Evolutionary conservation across 1,140 invertebrate genomes (phyloP).

Genomic region (Drosophila fuyamai): DNA sequence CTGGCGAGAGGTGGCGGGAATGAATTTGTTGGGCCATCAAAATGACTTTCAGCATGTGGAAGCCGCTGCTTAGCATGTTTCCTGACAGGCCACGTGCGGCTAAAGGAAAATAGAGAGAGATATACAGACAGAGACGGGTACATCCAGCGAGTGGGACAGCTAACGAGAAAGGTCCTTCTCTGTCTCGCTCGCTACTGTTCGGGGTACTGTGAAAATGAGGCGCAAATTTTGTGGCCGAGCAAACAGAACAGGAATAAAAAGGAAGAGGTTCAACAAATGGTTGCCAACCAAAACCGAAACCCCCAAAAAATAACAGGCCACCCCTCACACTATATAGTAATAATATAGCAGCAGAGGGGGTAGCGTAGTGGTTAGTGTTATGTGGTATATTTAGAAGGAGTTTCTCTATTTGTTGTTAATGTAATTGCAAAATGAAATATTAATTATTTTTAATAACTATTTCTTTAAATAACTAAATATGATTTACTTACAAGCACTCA

Average conservation of each 20-base stretch:
- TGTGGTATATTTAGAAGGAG: constrained; percentile 6
- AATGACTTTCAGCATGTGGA: constrained; percentile 80
- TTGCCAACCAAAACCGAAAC: constrained; percentile 67
- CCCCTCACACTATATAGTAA: constrained; percentile 69
- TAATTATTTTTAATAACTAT: too few relatives aligned
- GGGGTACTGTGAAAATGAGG: constrained; percentile 67
- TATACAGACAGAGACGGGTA: constrained; percentile 5
- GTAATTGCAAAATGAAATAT: constrained; percentile 1
- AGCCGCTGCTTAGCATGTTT: constrained; percentile 79
- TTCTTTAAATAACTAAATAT: too few relatives aligned
- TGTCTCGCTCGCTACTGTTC: constrained; percentile 15
- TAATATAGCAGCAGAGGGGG: constrained; percentile 52
- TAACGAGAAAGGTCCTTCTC: constrained; percentile 22
- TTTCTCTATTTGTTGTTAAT: not conserved
- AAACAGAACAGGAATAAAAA: constrained; percentile 51
- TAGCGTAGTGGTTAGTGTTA: constrained; percentile 2
- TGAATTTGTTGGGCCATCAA: constrained; percentile 60
- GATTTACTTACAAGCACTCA: not conserved
- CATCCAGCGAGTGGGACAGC: not conserved
- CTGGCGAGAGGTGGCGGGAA: constrained; percentile 36
- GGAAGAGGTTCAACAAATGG: constrained; percentile 80
- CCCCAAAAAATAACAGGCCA: constrained; percentile 27
- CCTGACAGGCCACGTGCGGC: constrained; percentile 78
- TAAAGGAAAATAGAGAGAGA: constrained; percentile 47
- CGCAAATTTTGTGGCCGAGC: constrained; percentile 75